A percentile compares a stretch with the other conserved stretches of the same genome.
Conservation (phyloP, 2,888 invertebrate genomes). For the Leuctra nigra region DNA sequence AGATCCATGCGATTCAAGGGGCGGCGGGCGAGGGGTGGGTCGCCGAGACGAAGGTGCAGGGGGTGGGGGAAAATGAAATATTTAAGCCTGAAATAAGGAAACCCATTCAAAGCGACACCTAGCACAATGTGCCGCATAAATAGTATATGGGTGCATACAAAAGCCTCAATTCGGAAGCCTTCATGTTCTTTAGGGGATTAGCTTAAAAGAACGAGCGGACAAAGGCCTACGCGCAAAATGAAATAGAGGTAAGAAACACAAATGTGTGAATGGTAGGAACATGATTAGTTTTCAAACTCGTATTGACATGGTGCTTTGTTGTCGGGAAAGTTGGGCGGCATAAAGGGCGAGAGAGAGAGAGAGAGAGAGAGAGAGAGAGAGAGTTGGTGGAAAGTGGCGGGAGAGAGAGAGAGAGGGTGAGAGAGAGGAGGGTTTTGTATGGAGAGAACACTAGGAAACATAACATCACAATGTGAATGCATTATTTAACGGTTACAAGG, state of each 20-base stretch:
- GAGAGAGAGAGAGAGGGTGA: not conserved
- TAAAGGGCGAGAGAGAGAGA: not conserved
- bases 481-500: constrained; percentile 7
- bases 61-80: constrained; percentile 27
- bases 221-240: constrained; percentile 25
- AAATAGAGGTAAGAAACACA: constrained; percentile 29
- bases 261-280: constrained; percentile 27
- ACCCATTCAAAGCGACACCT: constrained; percentile 29
- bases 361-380: not conserved
- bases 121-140: constrained; percentile 27
- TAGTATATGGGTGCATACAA: constrained; percentile 28
- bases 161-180: constrained; percentile 23
- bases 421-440: not conserved
- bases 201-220: constrained; percentile 27
- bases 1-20: constrained; percentile 8
- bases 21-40: not conserved
- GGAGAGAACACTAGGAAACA: not conserved
- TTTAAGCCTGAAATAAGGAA: constrained; percentile 30
- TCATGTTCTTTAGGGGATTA: constrained; percentile 26
- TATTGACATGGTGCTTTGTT: constrained; percentile 26
- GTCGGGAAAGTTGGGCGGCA: constrained; percentile 1
- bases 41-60: not conserved
- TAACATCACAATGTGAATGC: not conserved
- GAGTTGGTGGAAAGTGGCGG: not conserved
- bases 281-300: constrained; percentile 29